Conservation (phyloP, 2,888 invertebrate genomes). For the Linnaemya vulpina region DNA sequence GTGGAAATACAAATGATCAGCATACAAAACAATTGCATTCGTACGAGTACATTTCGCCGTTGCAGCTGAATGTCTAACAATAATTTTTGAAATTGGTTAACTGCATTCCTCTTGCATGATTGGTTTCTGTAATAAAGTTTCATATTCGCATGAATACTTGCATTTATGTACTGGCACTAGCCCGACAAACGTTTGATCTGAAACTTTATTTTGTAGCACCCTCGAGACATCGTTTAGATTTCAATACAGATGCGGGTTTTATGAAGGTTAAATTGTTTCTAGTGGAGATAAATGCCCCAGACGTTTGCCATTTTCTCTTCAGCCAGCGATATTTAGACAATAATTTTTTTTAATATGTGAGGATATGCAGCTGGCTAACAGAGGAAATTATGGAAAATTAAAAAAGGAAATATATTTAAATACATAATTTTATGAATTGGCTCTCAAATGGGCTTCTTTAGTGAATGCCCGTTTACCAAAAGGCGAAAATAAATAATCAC, state of each 20-base stretch:
- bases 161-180: neutral
- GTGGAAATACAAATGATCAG: conserved; percentile 7
- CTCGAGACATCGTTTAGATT: neutral
- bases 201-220: neutral
- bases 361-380: no score
- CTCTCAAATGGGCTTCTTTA: no score
- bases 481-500: no score
- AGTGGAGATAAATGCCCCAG: neutral
- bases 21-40: conserved; percentile 14
- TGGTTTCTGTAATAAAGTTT: conserved; percentile 45
- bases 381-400: no score
- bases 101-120: conserved; percentile 67
- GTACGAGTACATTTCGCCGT: conserved; percentile 17
- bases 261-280: neutral
- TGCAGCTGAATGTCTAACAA: conserved; percentile 43
- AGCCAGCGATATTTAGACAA: no score
- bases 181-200: conserved; percentile 2
- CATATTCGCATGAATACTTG: conserved; percentile 15
- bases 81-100: conserved; percentile 55
- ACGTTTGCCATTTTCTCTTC: neutral
- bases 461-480: no score
- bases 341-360: no score
- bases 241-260: neutral
- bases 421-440: no score
- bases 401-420: no score